These are phyloP conservation scores for Semotilus atromaculatus DNA, from an alignment of 2,797 vertebrate genomes.

Conservation along the genomic window DNA sequence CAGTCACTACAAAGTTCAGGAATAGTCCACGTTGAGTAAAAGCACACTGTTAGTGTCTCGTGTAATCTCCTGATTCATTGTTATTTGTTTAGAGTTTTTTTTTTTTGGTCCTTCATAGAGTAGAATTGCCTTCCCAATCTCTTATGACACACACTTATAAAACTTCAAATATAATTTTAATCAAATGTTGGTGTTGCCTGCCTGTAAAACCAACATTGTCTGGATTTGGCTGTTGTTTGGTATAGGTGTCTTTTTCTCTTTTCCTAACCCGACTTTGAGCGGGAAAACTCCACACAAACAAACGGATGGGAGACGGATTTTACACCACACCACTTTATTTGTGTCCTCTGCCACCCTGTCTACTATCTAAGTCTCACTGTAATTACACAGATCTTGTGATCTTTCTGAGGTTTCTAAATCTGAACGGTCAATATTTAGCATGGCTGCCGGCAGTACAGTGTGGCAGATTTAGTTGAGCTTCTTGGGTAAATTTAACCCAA, in stretches of 20 bases:
- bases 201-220: neutral
- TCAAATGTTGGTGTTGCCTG: neutral
- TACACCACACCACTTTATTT: constrained; percentile 17
- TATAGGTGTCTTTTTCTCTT: neutral
- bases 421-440: constrained; percentile 12
- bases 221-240: constrained; percentile 18
- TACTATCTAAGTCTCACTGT: constrained; percentile 26
- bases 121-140: neutral
- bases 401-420: constrained; percentile 21
- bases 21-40: constrained; percentile 18
- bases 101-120: neutral
- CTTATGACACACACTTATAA: neutral
- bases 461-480: neutral
- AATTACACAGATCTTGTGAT: constrained; percentile 38
- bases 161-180: neutral
- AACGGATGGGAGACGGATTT: neutral
- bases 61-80: neutral
- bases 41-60: neutral
- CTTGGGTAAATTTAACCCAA: neutral
- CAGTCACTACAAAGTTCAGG: constrained; percentile 38
- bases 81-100: neutral
- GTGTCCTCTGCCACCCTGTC: constrained; percentile 25
- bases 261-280: constrained; percentile 17
- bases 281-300: constrained; percentile 32
- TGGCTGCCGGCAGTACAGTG: neutral